phyloP scores from a whole-genome alignment of 2,888 invertebrate genomes.

The Euphydryas editha region DNA sequence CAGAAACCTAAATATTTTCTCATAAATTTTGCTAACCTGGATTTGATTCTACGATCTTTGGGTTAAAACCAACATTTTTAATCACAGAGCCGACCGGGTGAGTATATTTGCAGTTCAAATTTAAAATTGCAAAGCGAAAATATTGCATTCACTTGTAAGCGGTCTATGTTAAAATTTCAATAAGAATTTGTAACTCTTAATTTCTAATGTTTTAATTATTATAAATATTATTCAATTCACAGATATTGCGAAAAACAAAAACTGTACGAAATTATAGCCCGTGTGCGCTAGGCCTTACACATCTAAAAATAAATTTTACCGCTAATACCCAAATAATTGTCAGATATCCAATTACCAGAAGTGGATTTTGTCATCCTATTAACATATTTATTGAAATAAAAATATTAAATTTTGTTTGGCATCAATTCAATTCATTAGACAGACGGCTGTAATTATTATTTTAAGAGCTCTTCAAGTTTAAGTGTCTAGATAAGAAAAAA shows the following conservation, averaged over 20 bases:
- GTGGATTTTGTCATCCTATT: conserved; percentile 2
- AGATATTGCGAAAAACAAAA: not conserved
- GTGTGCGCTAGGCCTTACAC: not conserved
- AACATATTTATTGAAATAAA: conserved; percentile 10
- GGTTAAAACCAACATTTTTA: too few species aligned
- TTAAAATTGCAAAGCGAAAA: too few species aligned
- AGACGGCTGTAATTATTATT: conserved; percentile 25
- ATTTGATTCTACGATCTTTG: too few species aligned
- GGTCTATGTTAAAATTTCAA: too few species aligned
- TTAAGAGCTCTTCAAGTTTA: conserved; percentile 12
- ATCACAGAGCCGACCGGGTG: too few species aligned
- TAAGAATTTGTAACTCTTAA: too few species aligned
- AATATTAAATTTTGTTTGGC: conserved; percentile 13
- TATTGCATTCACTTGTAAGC: too few species aligned
- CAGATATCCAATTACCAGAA: conserved; percentile 1
- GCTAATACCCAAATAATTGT: not conserved
- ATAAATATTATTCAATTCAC: not conserved
- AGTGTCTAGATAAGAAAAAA: conserved; percentile 1
- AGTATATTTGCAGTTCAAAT: too few species aligned
- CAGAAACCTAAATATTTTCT: too few species aligned
- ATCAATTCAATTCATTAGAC: conserved; percentile 18
- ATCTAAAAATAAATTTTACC: not conserved
- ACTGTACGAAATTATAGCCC: too few species aligned
- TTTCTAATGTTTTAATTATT: too few species aligned
- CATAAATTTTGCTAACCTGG: too few species aligned